phyloP scores from a whole-genome alignment of 2,113 vertebrate genomes.

The Apaloderma vittatum region DNA sequence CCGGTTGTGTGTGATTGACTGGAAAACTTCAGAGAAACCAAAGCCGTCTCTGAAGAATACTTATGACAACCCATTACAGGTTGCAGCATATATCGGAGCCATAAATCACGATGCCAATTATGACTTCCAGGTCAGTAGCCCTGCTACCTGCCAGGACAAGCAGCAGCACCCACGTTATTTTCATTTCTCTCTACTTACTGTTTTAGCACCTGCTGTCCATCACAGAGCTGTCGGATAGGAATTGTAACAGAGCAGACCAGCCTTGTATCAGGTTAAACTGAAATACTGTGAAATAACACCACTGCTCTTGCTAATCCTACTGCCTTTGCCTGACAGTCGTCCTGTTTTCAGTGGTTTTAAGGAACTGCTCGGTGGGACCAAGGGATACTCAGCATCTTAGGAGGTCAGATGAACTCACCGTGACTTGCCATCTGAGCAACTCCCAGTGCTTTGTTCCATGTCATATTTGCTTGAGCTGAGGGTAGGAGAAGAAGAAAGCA shows the following conservation, averaged over 20 bases:
- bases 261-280: neutral
- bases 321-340: neutral
- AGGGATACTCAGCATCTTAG: neutral
- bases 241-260: neutral
- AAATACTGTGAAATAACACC: neutral
- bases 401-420: neutral
- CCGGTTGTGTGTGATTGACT: constrained; percentile 92
- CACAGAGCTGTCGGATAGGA: neutral
- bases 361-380: neutral
- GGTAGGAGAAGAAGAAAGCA: neutral
- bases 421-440: neutral
- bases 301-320: neutral
- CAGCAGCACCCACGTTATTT: neutral
- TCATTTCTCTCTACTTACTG: neutral
- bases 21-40: constrained; percentile 96
- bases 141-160: neutral
- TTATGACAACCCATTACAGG: constrained; percentile 93
- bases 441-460: neutral
- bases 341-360: neutral
- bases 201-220: neutral
- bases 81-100: constrained; percentile 93
- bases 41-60: constrained; percentile 90
- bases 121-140: constrained; percentile 88
- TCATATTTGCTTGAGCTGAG: neutral
- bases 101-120: constrained; percentile 92